phyloP scores from a whole-genome alignment of 2,113 vertebrate species.

The Camelus dromedarius region DNA sequence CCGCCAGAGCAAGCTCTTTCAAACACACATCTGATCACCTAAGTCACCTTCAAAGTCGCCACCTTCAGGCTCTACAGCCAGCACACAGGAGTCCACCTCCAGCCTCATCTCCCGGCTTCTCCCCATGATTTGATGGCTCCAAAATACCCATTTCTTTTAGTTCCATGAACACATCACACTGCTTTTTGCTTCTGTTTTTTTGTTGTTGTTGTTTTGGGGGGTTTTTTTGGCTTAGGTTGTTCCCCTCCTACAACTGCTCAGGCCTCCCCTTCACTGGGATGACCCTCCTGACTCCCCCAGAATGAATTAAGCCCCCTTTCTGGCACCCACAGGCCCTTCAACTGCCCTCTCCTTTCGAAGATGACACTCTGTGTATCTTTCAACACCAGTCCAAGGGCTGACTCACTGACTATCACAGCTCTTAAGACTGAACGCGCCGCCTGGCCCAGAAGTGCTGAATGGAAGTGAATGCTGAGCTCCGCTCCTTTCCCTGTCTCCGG shows the following conservation, averaged over 20 bases:
- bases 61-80: background rate
- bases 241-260: background rate
- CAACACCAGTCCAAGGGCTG: background rate
- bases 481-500: background rate
- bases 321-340: rapidly evolving
- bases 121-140: background rate
- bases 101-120: background rate
- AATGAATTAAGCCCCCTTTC: background rate
- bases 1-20: background rate
- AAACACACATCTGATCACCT: background rate
- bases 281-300: background rate
- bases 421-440: background rate
- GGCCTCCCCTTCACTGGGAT: background rate
- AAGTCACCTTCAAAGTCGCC: background rate
- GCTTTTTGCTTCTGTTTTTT: background rate
- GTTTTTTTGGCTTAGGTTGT: background rate
- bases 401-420: background rate
- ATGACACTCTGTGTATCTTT: background rate
- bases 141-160: background rate
- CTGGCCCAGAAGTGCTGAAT: background rate
- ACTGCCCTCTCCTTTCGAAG: background rate
- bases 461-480: background rate
- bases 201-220: too few relatives aligned
- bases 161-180: background rate
- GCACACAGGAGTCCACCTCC: background rate